Evolutionary conservation across 1,140 invertebrate genomes (phyloP).

Genomic region (Aplysia californica): DNA sequence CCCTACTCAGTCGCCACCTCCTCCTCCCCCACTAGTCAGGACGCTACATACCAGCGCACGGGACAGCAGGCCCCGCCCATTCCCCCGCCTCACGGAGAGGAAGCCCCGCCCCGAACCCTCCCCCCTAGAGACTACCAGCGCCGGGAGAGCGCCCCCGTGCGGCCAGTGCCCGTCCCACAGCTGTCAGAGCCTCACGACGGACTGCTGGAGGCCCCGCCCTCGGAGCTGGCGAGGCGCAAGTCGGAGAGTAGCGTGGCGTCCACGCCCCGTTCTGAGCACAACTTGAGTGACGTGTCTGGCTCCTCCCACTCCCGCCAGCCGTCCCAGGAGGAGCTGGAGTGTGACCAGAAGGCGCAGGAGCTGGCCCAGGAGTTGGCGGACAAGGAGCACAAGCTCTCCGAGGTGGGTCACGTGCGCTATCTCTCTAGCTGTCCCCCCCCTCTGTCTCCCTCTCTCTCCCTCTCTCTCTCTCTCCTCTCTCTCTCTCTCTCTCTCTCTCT

Average conservation of each 20-base stretch:
- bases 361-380: conserved; percentile 77
- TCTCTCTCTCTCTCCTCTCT: neutral
- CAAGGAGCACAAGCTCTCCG: conserved; percentile 59
- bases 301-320: conserved; percentile 68
- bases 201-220: no score
- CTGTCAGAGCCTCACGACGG: no score
- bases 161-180: neutral
- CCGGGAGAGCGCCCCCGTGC: conserved; percentile 27
- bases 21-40: conserved; percentile 22
- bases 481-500: neutral
- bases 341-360: conserved; percentile 80
- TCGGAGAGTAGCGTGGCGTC: conserved; percentile 28
- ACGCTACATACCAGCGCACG: neutral
- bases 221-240: neutral
- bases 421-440: no score
- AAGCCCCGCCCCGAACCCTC: neutral
- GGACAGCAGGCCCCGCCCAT: no score
- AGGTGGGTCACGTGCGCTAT: no score
- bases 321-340: conserved; percentile 83
- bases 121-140: conserved; percentile 26
- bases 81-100: neutral
- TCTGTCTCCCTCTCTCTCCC: neutral
- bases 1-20: no score
- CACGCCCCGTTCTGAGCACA: neutral
- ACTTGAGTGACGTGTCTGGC: neutral